phyloP scores from a whole-genome alignment of 2,113 vertebrate genomes.

The Glaucidium brasilianum region DNA sequence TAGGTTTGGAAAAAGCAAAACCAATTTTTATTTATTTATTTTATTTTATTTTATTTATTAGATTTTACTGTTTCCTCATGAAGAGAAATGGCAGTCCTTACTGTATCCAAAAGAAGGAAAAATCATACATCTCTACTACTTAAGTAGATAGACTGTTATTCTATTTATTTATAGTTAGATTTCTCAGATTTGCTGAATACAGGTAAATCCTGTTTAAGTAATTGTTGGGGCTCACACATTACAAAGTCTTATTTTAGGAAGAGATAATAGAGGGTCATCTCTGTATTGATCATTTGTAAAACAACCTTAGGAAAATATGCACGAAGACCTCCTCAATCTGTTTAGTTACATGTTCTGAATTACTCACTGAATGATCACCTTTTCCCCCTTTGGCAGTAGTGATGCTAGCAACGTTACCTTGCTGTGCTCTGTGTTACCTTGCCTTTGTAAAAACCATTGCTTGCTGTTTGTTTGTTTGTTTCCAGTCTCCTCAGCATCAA shows the following conservation, averaged over 20 bases:
- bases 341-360: background rate
- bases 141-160: background rate
- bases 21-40: no score
- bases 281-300: background rate
- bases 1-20: background rate
- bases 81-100: background rate
- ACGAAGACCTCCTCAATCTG: background rate
- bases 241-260: background rate
- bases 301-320: background rate
- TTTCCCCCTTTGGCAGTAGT: background rate
- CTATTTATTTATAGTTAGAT: background rate
- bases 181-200: background rate
- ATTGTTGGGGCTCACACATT: background rate
- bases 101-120: background rate
- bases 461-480: background rate
- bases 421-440: no score
- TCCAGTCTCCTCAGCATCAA: background rate
- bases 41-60: no score
- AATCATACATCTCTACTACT: background rate
- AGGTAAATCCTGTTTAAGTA: background rate
- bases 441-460: background rate
- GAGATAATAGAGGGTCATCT: background rate
- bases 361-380: background rate
- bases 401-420: background rate
- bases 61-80: background rate